phyloP scores from a whole-genome alignment of 2,113 vertebrate genomes.

The Panurus biarmicus region DNA sequence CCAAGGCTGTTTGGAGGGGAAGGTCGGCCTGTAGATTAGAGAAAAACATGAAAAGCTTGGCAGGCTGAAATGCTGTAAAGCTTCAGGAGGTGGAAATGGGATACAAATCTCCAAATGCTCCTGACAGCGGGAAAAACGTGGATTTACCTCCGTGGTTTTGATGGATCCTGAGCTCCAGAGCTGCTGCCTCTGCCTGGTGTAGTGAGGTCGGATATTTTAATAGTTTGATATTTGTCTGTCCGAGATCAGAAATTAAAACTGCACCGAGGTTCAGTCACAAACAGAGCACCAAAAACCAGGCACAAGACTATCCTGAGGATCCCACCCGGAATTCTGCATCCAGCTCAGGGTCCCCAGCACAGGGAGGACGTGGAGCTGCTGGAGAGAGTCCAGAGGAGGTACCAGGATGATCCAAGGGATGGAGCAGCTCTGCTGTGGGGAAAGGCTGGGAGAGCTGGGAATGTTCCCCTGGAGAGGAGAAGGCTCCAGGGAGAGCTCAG shows the following conservation, averaged over 20 bases:
- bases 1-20: not conserved
- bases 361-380: not conserved
- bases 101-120: not conserved
- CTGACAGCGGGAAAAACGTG: not conserved
- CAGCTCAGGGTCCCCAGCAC: not conserved
- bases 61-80: too few species aligned
- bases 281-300: not conserved
- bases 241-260: not conserved
- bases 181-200: not conserved
- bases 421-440: not conserved
- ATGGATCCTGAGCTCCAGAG: not conserved
- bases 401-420: not conserved
- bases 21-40: not conserved
- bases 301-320: not conserved
- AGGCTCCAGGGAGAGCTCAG: not conserved
- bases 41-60: not conserved
- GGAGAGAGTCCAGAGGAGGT: not conserved
- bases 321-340: not conserved
- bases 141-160: not conserved
- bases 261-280: not conserved
- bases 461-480: not conserved
- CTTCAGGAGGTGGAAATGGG: not conserved
- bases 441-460: not conserved
- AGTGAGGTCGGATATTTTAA: not conserved
- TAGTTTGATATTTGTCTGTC: not conserved